phyloP scores from a whole-genome alignment of 2,888 invertebrate species.

The Dione juno region DNA sequence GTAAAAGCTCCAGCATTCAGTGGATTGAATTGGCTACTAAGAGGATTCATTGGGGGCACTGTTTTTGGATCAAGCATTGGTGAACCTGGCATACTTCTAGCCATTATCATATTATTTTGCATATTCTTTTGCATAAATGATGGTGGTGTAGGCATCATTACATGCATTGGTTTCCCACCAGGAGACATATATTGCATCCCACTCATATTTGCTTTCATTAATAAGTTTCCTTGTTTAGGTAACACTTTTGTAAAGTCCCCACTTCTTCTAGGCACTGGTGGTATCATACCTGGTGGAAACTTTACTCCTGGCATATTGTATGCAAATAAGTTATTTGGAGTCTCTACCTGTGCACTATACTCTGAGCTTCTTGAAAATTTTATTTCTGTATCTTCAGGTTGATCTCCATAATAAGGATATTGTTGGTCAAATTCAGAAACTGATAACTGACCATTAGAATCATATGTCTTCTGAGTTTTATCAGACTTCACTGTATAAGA shows the following conservation, averaged over 20 bases:
- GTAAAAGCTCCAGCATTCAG: conserved; percentile 64
- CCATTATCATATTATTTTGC: conserved; percentile 73
- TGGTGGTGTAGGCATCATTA: conserved; percentile 67
- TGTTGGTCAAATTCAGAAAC: conserved; percentile 66
- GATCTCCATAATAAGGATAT: conserved; percentile 68
- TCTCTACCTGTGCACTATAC: conserved; percentile 63
- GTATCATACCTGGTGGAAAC: conserved; percentile 55
- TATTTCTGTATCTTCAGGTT: conserved; percentile 70
- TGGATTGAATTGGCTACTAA: conserved; percentile 66
- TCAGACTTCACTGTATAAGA: conserved; percentile 65
- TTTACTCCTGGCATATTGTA: conserved; percentile 64
- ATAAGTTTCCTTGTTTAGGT: conserved; percentile 71
- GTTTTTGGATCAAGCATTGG: conserved; percentile 64
- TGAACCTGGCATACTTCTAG: conserved; percentile 62
- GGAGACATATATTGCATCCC: conserved; percentile 69
- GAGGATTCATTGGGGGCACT: conserved; percentile 49
- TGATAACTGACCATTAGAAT: conserved; percentile 50
- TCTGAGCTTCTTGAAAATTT: conserved; percentile 77
- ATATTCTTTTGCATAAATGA: conserved; percentile 76
- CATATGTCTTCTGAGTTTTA: conserved; percentile 66
- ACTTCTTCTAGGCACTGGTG: conserved; percentile 56
- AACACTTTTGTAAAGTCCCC: conserved; percentile 67
- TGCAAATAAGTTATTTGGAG: conserved; percentile 59
- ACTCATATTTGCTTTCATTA: conserved; percentile 69
- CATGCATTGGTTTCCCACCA: conserved; percentile 67